Evolutionary conservation across 2,113 vertebrate genomes (phyloP), one percentile per base, ranked within the genome.

Genomic region (Podiceps cristatus): DNA sequence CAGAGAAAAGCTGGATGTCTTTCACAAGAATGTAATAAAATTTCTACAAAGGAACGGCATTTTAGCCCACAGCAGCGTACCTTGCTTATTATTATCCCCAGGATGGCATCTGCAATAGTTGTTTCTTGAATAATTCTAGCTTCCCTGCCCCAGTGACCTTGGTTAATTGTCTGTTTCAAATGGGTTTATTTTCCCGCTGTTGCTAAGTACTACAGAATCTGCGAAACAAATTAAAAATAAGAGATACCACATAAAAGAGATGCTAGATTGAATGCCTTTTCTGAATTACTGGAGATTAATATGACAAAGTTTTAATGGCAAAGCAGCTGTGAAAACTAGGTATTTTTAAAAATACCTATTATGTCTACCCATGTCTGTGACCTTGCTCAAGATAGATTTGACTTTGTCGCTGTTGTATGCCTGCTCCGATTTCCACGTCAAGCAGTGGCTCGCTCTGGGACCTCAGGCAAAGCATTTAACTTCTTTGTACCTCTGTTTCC

Each of bases 81-180:
- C 76, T 69, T 71, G 79, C 86, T 60, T 67, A 74, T 69, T 56
- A 89, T 31, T 68, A 91, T 77, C 60, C 92, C 93, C 78, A 53
- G 86, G 83, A 85, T 67, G 71, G 93, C 80, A 90, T 91, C 68
- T 94, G 86, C 83, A 72, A 40, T 71, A 81, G 88, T 64, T 92
- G 80, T 87, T 94, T 86, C 88, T 89, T 77, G 96, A 80, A 77
- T 76, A 66, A 90, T 88, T 92, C 67, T 11, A 6, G 49, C 53
- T 95, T 95, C 72, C 88, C 78, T 95, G 96, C 86, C 93, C 96
- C 93, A 67, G 66, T 78, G 90, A 96, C 96, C 93, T 62, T 71
- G 96, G 78, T 96, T 97, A 97, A 98, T 97, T 96, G 92, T 66
- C 93, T 97, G 95, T 90, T 97, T 96, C 88, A 37, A 95, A 94